Conservation (phyloP, 2,113 vertebrate species). For the Thermophis baileyi region DNA sequence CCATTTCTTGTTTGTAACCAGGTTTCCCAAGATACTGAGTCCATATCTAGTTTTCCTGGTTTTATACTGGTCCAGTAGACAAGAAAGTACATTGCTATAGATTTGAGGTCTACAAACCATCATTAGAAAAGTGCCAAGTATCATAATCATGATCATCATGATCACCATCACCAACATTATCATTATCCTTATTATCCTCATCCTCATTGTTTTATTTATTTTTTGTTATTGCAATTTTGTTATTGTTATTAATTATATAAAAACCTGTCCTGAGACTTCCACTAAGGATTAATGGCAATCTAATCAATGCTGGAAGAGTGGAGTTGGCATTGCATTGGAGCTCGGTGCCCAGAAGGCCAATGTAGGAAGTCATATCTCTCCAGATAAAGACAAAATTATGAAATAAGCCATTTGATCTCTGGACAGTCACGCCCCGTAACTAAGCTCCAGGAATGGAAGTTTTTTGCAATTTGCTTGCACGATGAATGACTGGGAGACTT, state of each 20-base stretch:
- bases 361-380: not conserved
- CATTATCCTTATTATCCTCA: not conserved
- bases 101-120: not conserved
- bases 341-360: not conserved
- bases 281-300: not conserved
- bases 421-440: not conserved
- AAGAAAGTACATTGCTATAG: not conserved
- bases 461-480: no score
- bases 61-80: not conserved
- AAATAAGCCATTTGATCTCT: not conserved
- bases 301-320: not conserved
- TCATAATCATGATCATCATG: not conserved
- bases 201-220: not conserved
- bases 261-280: not conserved
- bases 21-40: not conserved
- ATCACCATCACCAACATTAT: not conserved
- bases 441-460: not conserved
- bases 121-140: not conserved
- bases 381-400: not conserved
- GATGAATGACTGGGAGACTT: not conserved
- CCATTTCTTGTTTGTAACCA: not conserved
- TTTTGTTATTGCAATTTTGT: not conserved
- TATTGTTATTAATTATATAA: not conserved
- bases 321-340: no score
- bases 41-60: not conserved